Base-by-base conservation (phyloP, 2,888 invertebrate species). In the Heliconius erato region DNA sequence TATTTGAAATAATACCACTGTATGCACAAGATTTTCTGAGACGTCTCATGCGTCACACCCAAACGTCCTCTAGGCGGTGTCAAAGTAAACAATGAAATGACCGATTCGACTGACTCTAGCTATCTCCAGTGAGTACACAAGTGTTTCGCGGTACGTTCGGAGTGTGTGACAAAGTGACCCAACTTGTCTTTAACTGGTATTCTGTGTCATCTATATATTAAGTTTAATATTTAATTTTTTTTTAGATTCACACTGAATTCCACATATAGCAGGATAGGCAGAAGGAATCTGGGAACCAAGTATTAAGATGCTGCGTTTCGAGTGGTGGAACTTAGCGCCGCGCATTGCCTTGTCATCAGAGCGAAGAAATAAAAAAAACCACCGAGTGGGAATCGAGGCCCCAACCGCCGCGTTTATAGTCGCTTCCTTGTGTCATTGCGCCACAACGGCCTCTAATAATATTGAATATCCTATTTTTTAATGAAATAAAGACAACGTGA, bases 61-160 rank as follows among this genome's bases (percentile, higher is more conserved):
- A 91, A 89, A 88, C 89, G 92, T 91, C 92, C 92, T 90, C 91
- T 91, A 91, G 90, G 81, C 79, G 87, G 89, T 89, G 88, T 86
- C 90, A 88, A 92, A 92, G 90, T 91, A 89, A 89, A 91, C 89
- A 91, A 91, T 90, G 90, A 87, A 89, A 87, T 94, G 94, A 92
- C 94, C 94, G 93, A 92, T 93, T 91, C 86, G 94, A 92, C 94
- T 92, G 94, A 85, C 86, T 85, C 85, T 81, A 80, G 80, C 83
- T 86, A 49, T 67, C 68, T 49, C 19, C 32, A 67, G 28, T 85
- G 85, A 84, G 84, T 88, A 88, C 89, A 93, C 92, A 93, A 91
- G 91, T 94, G 93, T 93, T 91, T 87, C 88, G 85, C 63, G 35
- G n/a, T 63, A 19, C 72, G 74, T 79, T 3, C 16, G 74, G 74